A percentile compares a stretch with the other conserved stretches of the same genome.
Conservation (phyloP, 2,113 vertebrate species). For the Podilymbus podiceps region DNA sequence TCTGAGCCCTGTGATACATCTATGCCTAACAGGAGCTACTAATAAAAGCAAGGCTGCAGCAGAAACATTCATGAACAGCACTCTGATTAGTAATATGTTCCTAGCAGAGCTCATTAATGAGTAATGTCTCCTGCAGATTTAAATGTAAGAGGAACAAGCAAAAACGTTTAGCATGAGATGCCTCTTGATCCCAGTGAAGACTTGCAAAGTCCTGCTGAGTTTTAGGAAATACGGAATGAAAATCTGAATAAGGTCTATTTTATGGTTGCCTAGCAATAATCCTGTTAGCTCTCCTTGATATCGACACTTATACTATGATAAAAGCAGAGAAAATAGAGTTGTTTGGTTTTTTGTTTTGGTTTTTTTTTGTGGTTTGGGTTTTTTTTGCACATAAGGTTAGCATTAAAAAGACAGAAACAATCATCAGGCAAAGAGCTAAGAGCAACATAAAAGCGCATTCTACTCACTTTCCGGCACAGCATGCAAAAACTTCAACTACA, state of each 20-base stretch:
- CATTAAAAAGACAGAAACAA: constrained; percentile 1
- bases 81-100: not conserved
- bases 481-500: constrained; percentile 70
- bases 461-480: constrained; percentile 64
- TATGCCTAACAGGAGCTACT: not conserved
- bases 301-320: not conserved
- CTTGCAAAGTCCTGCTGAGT: constrained; percentile 69
- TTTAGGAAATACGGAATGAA: not conserved
- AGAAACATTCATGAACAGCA: not conserved
- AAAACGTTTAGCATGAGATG: constrained; percentile 11
- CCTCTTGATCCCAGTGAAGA: constrained; percentile 62
- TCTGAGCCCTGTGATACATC: not conserved
- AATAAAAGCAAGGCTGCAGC: not conserved
- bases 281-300: constrained; percentile 73
- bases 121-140: not conserved
- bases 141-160: constrained; percentile 25
- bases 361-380: not conserved
- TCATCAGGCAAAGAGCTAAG: constrained; percentile 73
- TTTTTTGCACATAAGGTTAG: not conserved
- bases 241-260: constrained; percentile 80
- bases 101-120: not conserved
- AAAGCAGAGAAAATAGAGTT: not conserved
- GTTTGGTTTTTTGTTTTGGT: no score
- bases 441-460: constrained; percentile 67
- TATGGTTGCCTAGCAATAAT: constrained; percentile 49